phyloP scores from a whole-genome alignment of 2,888 invertebrate species.

The Mesoligia furuncula region DNA sequence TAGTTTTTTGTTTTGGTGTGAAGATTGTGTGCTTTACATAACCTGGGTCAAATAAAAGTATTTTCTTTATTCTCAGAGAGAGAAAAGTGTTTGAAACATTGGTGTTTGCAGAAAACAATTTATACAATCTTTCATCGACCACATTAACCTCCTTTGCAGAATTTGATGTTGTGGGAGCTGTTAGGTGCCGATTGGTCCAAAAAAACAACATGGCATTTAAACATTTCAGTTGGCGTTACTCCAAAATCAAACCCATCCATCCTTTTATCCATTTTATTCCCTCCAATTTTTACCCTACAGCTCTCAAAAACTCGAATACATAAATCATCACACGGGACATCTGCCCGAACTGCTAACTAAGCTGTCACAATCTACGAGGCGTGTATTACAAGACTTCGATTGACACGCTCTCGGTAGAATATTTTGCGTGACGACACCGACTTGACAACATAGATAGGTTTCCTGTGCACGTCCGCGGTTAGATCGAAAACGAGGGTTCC shows the following conservation, averaged over 20 bases:
- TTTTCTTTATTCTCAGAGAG: background rate
- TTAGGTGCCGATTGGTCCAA: background rate
- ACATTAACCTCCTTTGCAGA: background rate
- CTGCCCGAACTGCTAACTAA: constrained; percentile 10
- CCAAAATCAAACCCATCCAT: background rate
- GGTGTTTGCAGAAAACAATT: background rate
- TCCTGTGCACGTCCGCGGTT: constrained; percentile 30
- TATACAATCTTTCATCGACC: background rate
- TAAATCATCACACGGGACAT: too few relatives aligned
- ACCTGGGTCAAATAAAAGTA: too few relatives aligned
- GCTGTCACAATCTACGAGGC: constrained; percentile 1
- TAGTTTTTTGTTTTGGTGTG: too few relatives aligned
- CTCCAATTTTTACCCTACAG: background rate
- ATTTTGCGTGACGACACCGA: background rate
- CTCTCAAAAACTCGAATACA: background rate
- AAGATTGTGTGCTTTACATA: too few relatives aligned
- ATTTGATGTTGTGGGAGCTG: background rate
- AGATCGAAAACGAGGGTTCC: too few relatives aligned
- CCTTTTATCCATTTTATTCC: background rate
- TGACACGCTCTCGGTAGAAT: constrained; percentile 23
- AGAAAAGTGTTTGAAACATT: background rate
- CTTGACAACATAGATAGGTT: constrained; percentile 18
- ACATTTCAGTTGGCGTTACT: background rate
- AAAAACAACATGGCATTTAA: too few relatives aligned
- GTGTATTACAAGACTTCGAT: constrained; percentile 8